Conservation (phyloP, 2,113 vertebrate species). For the Lota lota region DNA sequence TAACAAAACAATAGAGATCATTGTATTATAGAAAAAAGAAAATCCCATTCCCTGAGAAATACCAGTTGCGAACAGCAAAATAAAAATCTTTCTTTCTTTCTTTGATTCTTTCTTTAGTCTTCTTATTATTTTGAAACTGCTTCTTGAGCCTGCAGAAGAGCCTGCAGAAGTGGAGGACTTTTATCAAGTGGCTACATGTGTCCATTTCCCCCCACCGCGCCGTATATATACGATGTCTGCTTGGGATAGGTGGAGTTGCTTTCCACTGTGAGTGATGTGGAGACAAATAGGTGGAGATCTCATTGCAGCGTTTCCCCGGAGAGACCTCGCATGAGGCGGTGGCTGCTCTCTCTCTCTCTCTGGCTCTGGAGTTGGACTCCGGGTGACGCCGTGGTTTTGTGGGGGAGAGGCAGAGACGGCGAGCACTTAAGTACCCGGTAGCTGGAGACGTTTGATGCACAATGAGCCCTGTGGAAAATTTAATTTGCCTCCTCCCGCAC, state of each 20-base stretch:
- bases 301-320: slow-evolving; percentile 32
- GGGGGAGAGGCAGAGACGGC: background rate
- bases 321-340: slow-evolving; percentile 5
- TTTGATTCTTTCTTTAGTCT: no score
- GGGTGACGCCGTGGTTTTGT: slow-evolving; percentile 1
- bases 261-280: slow-evolving; percentile 54
- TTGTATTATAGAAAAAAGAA: no score
- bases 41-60: no score
- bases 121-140: no score
- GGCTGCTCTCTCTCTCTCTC: background rate
- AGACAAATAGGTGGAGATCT: slow-evolving; percentile 62
- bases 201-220: slow-evolving; percentile 16
- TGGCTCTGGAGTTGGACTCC: no score
- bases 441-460: slow-evolving; percentile 20
- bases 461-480: slow-evolving; percentile 23
- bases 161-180: background rate
- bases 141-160: no score
- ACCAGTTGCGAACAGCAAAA: no score
- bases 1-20: no score
- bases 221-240: slow-evolving; percentile 47
- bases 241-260: slow-evolving; percentile 51
- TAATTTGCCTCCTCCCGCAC: slow-evolving; percentile 36
- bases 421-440: slow-evolving; percentile 7
- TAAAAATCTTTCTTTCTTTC: no score
- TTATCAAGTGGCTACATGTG: slow-evolving; percentile 21